Evolutionary conservation across 2,888 invertebrate genomes (phyloP).

Genomic region (Drosophila siamana): DNA sequence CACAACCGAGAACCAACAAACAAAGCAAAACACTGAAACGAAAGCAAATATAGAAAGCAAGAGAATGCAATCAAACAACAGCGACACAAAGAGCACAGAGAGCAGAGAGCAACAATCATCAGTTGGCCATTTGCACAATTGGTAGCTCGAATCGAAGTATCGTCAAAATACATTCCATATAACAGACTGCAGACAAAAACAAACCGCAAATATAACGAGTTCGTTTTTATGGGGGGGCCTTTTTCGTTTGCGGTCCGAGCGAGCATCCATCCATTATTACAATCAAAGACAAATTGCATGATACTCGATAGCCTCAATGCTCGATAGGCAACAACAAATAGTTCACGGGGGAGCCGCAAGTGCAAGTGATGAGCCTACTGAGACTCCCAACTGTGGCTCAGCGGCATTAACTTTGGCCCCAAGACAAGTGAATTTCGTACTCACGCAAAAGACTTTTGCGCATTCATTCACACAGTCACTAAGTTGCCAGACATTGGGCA

Average conservation of each 20-base stretch:
- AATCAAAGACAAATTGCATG: conserved; percentile 58
- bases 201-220: conserved; percentile 29
- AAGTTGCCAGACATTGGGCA: conserved; percentile 7
- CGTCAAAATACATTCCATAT: no score
- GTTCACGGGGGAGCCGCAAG: conserved; percentile 12
- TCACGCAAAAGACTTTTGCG: conserved; percentile 12
- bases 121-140: conserved; percentile 39
- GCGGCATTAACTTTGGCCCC: conserved; percentile 24
- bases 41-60: no score
- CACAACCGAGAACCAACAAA: no score
- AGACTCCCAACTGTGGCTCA: conserved; percentile 24
- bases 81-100: conserved; percentile 19
- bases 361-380: conserved; percentile 35
- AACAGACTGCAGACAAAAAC: conserved; percentile 9
- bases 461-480: conserved; percentile 36
- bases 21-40: conserved; percentile 26
- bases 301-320: conserved; percentile 30
- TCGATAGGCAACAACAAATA: no score
- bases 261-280: conserved; percentile 24
- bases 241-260: conserved; percentile 8
- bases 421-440: conserved; percentile 12
- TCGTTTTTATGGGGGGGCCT: conserved; percentile 16
- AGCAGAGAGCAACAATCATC: conserved; percentile 44
- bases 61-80: conserved; percentile 54
- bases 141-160: conserved; percentile 16